phyloP scores from a whole-genome alignment of 2,113 vertebrate genomes.

The Microcebus murinus region DNA sequence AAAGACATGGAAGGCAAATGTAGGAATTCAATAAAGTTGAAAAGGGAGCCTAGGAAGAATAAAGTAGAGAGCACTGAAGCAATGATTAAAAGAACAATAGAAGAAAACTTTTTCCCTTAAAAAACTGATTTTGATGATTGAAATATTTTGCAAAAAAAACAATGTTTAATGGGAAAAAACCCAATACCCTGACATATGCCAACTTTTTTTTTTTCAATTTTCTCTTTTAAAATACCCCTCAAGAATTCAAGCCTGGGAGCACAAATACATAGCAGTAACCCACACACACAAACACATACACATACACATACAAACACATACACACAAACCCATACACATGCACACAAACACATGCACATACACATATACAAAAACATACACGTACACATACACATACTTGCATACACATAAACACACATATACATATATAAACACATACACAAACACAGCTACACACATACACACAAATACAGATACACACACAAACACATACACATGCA shows the following conservation, averaged over 20 bases:
- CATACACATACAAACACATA: neutral
- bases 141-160: conserved; percentile 7
- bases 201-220: neutral
- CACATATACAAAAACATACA: too few relatives aligned
- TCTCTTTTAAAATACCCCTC: neutral
- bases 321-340: too few relatives aligned
- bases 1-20: neutral
- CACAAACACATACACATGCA: too few relatives aligned
- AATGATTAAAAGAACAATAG: neutral
- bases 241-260: neutral
- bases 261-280: too few relatives aligned
- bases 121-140: neutral
- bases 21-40: neutral
- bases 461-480: too few relatives aligned
- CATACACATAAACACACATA: too few relatives aligned
- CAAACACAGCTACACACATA: too few relatives aligned
- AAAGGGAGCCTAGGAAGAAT: neutral
- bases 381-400: too few relatives aligned
- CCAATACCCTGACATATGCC: neutral
- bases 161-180: neutral
- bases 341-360: too few relatives aligned
- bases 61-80: neutral
- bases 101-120: neutral
- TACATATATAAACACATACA: too few relatives aligned
- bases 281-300: too few relatives aligned